phyloP scores from a whole-genome alignment of 2,888 invertebrate genomes.

The Minunthozetes semirufus region DNA sequence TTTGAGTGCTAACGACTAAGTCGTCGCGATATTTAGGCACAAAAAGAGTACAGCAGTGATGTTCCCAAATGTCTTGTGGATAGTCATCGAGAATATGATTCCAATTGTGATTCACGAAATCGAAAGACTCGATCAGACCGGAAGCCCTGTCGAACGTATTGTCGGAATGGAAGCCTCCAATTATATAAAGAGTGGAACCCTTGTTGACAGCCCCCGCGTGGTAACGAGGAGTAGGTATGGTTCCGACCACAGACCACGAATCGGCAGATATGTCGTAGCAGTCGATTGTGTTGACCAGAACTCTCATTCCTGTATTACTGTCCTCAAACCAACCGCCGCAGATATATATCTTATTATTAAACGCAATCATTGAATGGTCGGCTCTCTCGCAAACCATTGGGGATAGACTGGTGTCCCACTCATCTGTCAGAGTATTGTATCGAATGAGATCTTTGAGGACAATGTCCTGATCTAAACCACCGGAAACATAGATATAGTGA shows the following conservation, averaged over 20 bases:
- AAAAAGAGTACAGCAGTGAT: slow-evolving; percentile 60
- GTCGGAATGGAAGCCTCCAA: slow-evolving; percentile 63
- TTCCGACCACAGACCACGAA: slow-evolving; percentile 58
- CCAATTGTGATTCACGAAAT: slow-evolving; percentile 49
- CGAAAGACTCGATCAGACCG: slow-evolving; percentile 60
- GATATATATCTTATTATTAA: slow-evolving; percentile 56
- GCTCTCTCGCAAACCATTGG: slow-evolving; percentile 58
- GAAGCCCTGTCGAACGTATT: slow-evolving; percentile 62
- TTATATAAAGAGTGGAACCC: slow-evolving; percentile 58
- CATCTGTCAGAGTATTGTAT: slow-evolving; percentile 54
- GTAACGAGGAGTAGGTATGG: slow-evolving; percentile 60
- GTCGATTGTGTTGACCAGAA: slow-evolving; percentile 59
- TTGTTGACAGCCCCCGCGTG: slow-evolving; percentile 62
- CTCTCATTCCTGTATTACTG: slow-evolving; percentile 50
- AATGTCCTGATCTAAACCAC: slow-evolving; percentile 56
- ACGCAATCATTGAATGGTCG: slow-evolving; percentile 59
- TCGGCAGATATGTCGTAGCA: slow-evolving; percentile 57
- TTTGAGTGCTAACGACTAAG: slow-evolving; percentile 50
- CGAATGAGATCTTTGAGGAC: slow-evolving; percentile 53
- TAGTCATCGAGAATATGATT: slow-evolving; percentile 51
- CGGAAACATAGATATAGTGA: slow-evolving; percentile 54
- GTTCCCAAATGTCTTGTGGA: slow-evolving; percentile 65
- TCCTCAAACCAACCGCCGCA: slow-evolving; percentile 60
- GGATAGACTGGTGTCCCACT: slow-evolving; percentile 54
- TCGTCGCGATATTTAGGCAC: slow-evolving; percentile 57